Conservation (phyloP, 2,113 vertebrate genomes). For the Microcebus jonahi region DNA sequence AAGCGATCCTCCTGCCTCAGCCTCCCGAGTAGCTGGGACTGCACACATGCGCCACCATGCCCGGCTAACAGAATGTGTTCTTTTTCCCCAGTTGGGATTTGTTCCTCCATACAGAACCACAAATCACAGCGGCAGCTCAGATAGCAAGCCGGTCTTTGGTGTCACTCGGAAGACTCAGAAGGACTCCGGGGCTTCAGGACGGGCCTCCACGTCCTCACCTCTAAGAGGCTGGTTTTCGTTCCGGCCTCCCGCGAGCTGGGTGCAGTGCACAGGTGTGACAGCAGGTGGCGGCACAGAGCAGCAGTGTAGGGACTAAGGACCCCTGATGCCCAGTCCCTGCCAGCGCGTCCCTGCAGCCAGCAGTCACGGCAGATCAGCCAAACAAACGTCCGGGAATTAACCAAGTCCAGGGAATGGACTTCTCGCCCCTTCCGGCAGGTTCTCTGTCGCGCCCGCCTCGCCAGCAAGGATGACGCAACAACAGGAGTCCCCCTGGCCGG, state of each 20-base stretch:
- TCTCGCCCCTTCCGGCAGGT: accelerated
- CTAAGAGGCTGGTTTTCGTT: accelerated
- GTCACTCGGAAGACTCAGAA: not conserved
- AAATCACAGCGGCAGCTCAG: too few species aligned
- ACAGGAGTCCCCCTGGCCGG: not conserved
- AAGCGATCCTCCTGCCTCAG: too few species aligned
- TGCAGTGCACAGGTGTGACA: not conserved
- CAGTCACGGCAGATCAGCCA: too few species aligned
- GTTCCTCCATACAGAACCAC: not conserved
- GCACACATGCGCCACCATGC: too few species aligned
- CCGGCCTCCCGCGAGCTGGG: not conserved
- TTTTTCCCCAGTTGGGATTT: not conserved
- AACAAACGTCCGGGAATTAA: not conserved
- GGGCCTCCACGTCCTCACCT: accelerated
- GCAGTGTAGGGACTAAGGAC: accelerated
- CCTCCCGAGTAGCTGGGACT: too few species aligned
- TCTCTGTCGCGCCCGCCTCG: too few species aligned
- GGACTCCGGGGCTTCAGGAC: accelerated
- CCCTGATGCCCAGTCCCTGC: too few species aligned
- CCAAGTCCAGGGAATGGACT: not conserved
- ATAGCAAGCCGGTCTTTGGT: not conserved
- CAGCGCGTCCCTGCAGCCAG: not conserved
- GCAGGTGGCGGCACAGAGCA: not conserved
- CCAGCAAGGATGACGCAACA: too few species aligned
- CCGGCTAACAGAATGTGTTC: too few species aligned